These are phyloP conservation scores for Salvelinus fontinalis DNA, from an alignment of 2,113 vertebrate genomes.

Conservation along the genomic window DNA sequence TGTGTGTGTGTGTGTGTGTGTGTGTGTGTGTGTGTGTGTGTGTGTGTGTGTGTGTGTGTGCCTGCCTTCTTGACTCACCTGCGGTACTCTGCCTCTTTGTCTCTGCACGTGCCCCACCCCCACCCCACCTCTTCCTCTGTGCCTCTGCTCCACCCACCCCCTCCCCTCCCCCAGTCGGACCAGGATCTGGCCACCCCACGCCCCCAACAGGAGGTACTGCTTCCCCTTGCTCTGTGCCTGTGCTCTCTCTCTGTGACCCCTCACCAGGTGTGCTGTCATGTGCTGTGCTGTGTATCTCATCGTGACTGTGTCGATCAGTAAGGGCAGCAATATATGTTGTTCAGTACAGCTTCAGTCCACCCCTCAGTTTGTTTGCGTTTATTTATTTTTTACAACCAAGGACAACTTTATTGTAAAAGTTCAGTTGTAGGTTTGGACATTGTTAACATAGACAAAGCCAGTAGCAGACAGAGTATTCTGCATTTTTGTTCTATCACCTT, in stretches of 20 bases:
- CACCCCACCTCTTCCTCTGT: constrained; percentile 26
- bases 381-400: too few relatives aligned
- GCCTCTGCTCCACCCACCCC: not conserved
- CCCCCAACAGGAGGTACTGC: constrained; percentile 98
- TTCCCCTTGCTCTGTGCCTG: constrained; percentile 49
- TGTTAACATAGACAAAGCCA: too few relatives aligned
- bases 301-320: constrained; percentile 12
- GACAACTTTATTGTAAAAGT: too few relatives aligned
- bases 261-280: constrained; percentile 30
- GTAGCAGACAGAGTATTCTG: too few relatives aligned
- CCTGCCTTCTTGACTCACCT: constrained; percentile 68
- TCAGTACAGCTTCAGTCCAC: too few relatives aligned
- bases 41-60: constrained; percentile 45
- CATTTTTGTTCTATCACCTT: not conserved
- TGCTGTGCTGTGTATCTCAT: constrained; percentile 24
- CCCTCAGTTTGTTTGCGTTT: too few relatives aligned
- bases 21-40: too few relatives aligned
- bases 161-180: not conserved
- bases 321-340: not conserved
- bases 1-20: constrained; percentile 40
- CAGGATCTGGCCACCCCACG: constrained; percentile 74
- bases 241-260: constrained; percentile 47
- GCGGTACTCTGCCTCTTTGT: constrained; percentile 71
- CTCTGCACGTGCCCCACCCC: constrained; percentile 62
- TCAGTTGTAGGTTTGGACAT: too few relatives aligned